phyloP scores from a whole-genome alignment of 64 coral and sea anemone species.

The Stichodactyla helianthus region DNA sequence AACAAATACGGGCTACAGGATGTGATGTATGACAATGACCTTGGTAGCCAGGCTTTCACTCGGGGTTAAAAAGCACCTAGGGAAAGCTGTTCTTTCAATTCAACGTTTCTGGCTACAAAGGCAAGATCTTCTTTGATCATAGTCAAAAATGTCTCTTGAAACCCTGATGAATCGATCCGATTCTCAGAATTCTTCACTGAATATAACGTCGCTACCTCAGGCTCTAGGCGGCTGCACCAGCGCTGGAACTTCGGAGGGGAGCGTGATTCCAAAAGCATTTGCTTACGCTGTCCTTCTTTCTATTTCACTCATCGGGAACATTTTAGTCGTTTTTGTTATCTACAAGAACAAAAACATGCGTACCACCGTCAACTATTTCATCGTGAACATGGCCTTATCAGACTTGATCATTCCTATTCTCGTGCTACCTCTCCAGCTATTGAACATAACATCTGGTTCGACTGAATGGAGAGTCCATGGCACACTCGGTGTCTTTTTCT shows the following conservation, averaged over 20 bases:
- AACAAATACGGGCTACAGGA: not conserved
- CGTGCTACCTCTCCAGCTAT: conserved; percentile 38
- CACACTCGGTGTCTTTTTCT: conserved; percentile 21
- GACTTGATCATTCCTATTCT: conserved; percentile 46
- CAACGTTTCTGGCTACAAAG: not conserved
- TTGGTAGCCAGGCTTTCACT: not conserved
- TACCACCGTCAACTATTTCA: conserved; percentile 45
- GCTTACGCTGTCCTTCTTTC: not conserved
- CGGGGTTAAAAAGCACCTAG: not conserved
- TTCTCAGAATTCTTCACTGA: not conserved
- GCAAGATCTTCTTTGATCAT: not conserved
- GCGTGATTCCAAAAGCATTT: not conserved
- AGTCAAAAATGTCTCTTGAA: not conserved
- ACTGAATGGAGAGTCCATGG: conserved; percentile 40
- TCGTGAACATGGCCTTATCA: conserved; percentile 72
- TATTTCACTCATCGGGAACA: conserved; percentile 3
- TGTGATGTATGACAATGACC: not conserved
- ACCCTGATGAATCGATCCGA: not conserved
- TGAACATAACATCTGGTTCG: not conserved
- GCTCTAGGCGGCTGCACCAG: not conserved
- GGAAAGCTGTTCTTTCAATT: not conserved
- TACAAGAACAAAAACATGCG: conserved; percentile 36
- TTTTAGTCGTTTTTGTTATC: conserved; percentile 13
- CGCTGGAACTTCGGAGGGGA: not conserved
- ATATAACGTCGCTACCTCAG: not conserved